Base-by-base conservation (phyloP, 2,888 invertebrate species). In the Caenorhabditis sp. region DNA sequence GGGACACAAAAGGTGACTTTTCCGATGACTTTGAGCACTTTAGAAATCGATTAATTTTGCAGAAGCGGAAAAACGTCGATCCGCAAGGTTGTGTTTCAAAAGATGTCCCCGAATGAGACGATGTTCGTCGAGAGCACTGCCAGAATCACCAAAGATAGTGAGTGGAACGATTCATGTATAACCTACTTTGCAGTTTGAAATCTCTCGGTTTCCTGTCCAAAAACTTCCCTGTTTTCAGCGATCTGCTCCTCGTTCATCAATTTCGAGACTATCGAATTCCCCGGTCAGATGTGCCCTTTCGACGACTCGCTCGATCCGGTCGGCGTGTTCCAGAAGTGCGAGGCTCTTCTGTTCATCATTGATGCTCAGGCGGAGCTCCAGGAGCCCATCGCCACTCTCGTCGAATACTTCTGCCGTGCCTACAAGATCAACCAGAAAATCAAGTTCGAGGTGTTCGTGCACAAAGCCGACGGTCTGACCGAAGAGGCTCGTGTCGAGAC, bases 41-140 rank as follows among this genome's bases (percentile, higher is more conserved):
- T 26, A 50, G 5, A 15, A 46, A 53, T 24, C n/a, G n/a, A 11
- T 24, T 22, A 13, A 48, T 20, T 15, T 81, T 84, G 61, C 71
- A 86, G 98, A 90, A 97, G 97, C 88, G 99, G 99, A 52, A 99
- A 99, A 90, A 97, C 98, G 58, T 99, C 98, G 0, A 99, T 99
- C 89, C 96, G 97, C 90, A 98, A 99, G 92, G 99, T 99, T 4
- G 99, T 99, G n/a, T 99, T 99, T 90, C 98, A 99, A 90, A 99
- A 99, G 91, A 99, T 99, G 95, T 96, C 98, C 2, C 99, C 99
- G 1, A 99, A 98, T 91, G 99, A 99, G 91, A 99, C 99, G 0
- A 91, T 99, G 62, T 99, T 99, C 90, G 91, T 99, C 80, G 99
- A 99, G 90, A 96, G 96, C 81, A 99, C 98, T 55, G 96, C 95